Evolutionary conservation across 2,797 vertebrate species (phyloP).

Genomic region (Gymnopithys bicolor): DNA sequence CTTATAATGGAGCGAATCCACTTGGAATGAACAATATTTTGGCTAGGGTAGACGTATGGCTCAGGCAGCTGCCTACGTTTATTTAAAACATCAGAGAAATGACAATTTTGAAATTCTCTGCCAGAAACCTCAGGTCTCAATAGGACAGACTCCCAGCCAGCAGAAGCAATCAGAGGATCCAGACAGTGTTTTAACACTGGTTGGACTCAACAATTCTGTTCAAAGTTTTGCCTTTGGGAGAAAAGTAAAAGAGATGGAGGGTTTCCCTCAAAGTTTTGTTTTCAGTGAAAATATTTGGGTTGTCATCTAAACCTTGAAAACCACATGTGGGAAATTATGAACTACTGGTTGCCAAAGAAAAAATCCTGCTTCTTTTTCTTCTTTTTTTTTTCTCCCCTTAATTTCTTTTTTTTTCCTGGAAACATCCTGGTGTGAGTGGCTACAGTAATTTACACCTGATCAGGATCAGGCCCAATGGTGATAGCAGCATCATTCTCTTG

Average conservation of each 20-base stretch:
- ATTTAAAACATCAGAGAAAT: conserved; percentile 32
- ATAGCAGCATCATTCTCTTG: neutral
- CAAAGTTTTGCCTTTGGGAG: neutral
- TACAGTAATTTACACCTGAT: neutral
- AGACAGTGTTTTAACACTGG: neutral
- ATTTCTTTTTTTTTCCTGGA: conserved; percentile 8
- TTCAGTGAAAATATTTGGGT: conserved; percentile 42
- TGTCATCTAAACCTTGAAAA: conserved; percentile 15
- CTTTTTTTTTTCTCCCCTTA: neutral
- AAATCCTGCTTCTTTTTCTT: neutral
- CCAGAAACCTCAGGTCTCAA: conserved; percentile 13
- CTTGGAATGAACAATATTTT: conserved; percentile 46
- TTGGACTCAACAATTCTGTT: neutral
- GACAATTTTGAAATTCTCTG: neutral
- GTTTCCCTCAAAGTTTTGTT: conserved; percentile 28
- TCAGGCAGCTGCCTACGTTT: conserved; percentile 21
- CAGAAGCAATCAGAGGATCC: neutral
- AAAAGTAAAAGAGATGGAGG: neutral
- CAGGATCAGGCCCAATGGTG: neutral
- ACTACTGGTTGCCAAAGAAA: neutral
- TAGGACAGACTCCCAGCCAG: neutral
- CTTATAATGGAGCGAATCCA: conserved; percentile 49
- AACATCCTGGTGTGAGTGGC: neutral
- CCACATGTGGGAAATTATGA: neutral
- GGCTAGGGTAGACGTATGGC: neutral